Evolutionary conservation across 2,888 invertebrate genomes (phyloP), one percentile per base, ranked within the genome.

Genomic region (Bombyx huttoni): DNA sequence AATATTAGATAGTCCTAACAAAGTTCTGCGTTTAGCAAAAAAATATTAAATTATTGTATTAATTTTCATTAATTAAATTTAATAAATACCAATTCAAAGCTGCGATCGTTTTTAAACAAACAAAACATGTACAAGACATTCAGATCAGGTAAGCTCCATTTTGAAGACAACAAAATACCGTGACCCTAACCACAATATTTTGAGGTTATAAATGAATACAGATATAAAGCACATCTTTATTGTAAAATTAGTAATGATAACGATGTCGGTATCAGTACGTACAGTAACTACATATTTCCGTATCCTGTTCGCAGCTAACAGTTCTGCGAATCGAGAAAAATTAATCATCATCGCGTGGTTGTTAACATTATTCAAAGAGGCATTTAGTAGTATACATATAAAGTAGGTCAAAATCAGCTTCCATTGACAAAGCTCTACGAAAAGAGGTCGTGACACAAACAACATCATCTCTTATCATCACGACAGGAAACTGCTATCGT

Each of bases 381-480:
- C 24, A 24, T 24, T 24, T 24, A 70, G 56, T 64, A 57, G 60
- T 55, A 58, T 58, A 59, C 69, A 74, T 60, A 62, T 64, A 62
- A 86, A 81, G 70, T 85, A 68, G 88, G 87, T 87, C 86, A 88
- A 87, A 88, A 88, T 82, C 86, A 84, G 73, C 76, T 63, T 75
- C 78, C 78, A 83, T 78, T 79, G 74, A 83, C 83, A 79, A 81
- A 85, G 82, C 81, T 81, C 71, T 76, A 65, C 70, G 64, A 81
- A 78, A 81, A 68, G 84, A 76, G 86, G 86, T 75, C 84, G 80
- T 74, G 73, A 67, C 74, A 76, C 73, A 75, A 73, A 73, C 81
- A 77, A 62, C 70, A 68, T 70, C 72, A 67, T 68, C 73, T 68
- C 68, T 83, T 87, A 87, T 87, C 87, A 63, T 61, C 62, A 60